Conservation (phyloP, 2,797 vertebrate species). For the Kryptolebias ocellatus region DNA sequence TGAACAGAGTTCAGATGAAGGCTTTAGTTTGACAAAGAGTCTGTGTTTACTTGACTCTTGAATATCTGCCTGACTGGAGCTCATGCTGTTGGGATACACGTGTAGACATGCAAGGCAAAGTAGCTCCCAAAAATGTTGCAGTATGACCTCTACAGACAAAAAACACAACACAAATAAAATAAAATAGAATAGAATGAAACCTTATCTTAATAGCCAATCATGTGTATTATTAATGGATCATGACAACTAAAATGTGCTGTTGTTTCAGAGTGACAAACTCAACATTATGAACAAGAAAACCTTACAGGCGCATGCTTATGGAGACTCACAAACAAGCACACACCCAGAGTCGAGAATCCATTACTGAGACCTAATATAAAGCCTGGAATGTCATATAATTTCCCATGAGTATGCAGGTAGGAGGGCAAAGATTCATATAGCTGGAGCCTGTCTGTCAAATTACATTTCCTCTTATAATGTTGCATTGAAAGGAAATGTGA, state of each 20-base stretch:
- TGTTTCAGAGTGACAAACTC: slow-evolving; percentile 36
- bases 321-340: slow-evolving; percentile 3
- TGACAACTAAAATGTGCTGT: slow-evolving; percentile 34
- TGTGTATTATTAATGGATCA: slow-evolving; percentile 28
- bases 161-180: background rate
- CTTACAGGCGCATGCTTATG: slow-evolving; percentile 5
- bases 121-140: background rate
- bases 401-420: slow-evolving; percentile 46
- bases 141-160: background rate
- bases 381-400: slow-evolving; percentile 37
- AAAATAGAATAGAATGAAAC: background rate
- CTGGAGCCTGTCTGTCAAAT: slow-evolving; percentile 48
- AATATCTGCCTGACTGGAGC: slow-evolving; percentile 24
- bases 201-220: background rate
- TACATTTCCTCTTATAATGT: slow-evolving; percentile 16
- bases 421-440: slow-evolving; percentile 34
- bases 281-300: slow-evolving; percentile 33
- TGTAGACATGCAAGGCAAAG: slow-evolving; percentile 6
- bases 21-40: slow-evolving; percentile 36
- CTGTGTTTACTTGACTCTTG: slow-evolving; percentile 29
- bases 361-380: slow-evolving; percentile 40
- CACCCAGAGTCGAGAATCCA: slow-evolving; percentile 38
- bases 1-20: slow-evolving; percentile 21
- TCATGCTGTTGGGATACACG: background rate
- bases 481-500: slow-evolving; percentile 18